Evolutionary conservation across 2,113 vertebrate genomes (phyloP).

Genomic region (Panurus biarmicus): DNA sequence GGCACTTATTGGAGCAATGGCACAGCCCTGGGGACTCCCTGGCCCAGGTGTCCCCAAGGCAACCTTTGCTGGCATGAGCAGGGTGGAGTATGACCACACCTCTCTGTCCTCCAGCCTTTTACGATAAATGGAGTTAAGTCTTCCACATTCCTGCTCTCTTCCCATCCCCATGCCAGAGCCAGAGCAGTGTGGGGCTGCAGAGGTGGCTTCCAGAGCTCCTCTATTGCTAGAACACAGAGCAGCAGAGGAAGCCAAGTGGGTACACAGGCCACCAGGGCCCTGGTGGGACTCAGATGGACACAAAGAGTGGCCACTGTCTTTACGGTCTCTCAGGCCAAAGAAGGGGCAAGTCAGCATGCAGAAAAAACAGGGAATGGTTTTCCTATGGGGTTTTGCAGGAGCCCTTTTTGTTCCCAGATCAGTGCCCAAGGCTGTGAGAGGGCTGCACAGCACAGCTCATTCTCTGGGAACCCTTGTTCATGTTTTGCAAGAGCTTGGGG

Average conservation of each 20-base stretch:
- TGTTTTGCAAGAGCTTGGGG: background rate
- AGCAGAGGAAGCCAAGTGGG: background rate
- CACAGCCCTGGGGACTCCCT: background rate
- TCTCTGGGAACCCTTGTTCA: background rate
- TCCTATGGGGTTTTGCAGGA: background rate
- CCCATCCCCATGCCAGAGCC: background rate
- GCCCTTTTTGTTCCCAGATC: background rate
- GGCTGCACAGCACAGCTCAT: background rate
- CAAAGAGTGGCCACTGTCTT: background rate
- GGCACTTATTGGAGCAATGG: background rate
- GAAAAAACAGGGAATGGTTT: background rate
- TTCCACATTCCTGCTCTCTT: background rate
- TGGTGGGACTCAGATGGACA: background rate
- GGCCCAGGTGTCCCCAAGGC: background rate
- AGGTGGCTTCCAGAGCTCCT: background rate
- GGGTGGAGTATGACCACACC: background rate
- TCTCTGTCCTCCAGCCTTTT: background rate
- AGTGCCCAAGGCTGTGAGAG: background rate
- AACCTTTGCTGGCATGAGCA: background rate
- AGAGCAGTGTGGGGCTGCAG: background rate
- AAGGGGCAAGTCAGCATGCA: background rate
- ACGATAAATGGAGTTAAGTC: accelerated
- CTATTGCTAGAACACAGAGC: background rate
- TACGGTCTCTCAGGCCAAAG: background rate
- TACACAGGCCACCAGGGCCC: background rate